Base-by-base conservation (phyloP, 2,113 vertebrate genomes). In the Galemys pyrenaicus region DNA sequence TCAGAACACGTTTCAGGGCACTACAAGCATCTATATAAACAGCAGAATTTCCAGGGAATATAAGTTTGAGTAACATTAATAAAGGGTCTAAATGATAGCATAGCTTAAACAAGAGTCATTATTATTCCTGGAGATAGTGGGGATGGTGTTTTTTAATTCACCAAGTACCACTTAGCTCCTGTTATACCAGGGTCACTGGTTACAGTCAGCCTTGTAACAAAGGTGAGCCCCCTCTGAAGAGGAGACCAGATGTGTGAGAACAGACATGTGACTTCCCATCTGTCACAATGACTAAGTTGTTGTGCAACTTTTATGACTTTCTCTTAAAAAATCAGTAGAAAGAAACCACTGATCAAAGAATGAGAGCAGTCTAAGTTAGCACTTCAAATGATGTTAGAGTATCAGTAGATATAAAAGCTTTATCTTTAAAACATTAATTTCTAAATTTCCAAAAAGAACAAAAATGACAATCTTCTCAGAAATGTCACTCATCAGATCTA, bases 401-500 rank as follows among this genome's bases (percentile, higher is more conserved):
- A 70, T 71, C 35, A 46, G 19, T n/a, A 73, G 30, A 24, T 26
- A 77, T 26, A 74, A 80, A 73, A 39, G 19, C 32, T 90, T 90
- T 87, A 32, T 35, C 6, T 91, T 75, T 60, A 70, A 83, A 92
- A 62, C 24, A 56, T n/a, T 74, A 62, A 79, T 35, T 88, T 89
- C 74, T 64, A 26, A 84, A 94, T 39, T 17, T 87, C 3, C 26
- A 8, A 44, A 89, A 74, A 83, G 39, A 79, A 70, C 5, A 83
- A 64, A 87, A 89, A 77, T 56, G 16, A 77, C 30, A 79, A 44
- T 39, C 60, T 93, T 93, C 78, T 93, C 30, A 77, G 51, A 75
- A 68, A 71, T 46, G 49, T 70, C 22, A 26, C 83, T 62, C 32
- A 81, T 9, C 65, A 56, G 56, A 82, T 54, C 32, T 79, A 26